Percentiles rank a stretch among this genome's conserved stretches.
These are phyloP conservation scores for Macrochelys suwanniensis DNA, from an alignment of 2,797 vertebrate species.

Conservation along the genomic window DNA sequence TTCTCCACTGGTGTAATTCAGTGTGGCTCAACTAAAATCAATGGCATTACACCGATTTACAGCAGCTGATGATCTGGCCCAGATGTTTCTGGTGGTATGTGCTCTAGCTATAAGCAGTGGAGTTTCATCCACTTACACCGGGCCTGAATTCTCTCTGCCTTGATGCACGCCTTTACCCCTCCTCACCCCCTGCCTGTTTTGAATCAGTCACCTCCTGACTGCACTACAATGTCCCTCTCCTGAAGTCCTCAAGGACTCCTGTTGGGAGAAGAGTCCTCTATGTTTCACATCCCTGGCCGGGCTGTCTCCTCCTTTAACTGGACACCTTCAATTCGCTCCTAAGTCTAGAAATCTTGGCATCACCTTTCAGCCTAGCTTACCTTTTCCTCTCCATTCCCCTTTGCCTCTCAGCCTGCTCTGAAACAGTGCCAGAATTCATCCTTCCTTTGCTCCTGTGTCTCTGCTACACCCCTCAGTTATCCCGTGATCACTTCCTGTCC, in stretches of 20 bases:
- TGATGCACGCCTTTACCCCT: neutral
- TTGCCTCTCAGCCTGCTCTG: neutral
- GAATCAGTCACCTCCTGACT: neutral
- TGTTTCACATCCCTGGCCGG: neutral
- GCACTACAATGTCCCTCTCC: neutral
- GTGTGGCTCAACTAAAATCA: neutral
- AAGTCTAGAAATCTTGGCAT: neutral
- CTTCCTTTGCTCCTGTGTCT: neutral
- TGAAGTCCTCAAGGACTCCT: neutral
- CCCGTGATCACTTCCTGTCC: neutral
- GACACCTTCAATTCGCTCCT: neutral
- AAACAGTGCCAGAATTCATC: neutral
- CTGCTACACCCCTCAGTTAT: neutral
- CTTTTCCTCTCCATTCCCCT: conserved; percentile 12
- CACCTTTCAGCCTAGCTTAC: neutral
- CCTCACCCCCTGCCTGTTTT: neutral
- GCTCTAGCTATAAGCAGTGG: conserved; percentile 51
- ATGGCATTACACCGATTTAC: conserved; percentile 27
- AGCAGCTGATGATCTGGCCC: conserved; percentile 38
- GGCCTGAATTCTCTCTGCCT: conserved; percentile 3
- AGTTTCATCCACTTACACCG: conserved; percentile 56
- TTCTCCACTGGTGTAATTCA: neutral
- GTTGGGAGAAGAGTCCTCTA: neutral
- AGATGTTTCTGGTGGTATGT: conserved; percentile 62
- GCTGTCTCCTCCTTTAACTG: neutral